Percentiles rank a stretch among this genome's conserved stretches.
These are phyloP conservation scores for Ormia ochracea DNA, from an alignment of 2,888 invertebrate species.

Conservation along the genomic window DNA sequence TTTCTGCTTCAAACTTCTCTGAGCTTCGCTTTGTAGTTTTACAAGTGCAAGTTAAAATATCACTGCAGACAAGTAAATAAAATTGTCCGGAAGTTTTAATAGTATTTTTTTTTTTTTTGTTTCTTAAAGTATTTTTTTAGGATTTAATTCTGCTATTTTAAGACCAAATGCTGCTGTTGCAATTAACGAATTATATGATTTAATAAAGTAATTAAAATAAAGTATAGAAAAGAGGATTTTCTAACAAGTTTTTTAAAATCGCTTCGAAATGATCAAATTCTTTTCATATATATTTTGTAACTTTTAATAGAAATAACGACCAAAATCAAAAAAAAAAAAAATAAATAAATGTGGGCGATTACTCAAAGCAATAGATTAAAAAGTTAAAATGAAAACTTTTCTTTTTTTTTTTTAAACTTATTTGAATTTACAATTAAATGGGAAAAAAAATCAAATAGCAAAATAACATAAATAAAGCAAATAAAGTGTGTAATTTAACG, in stretches of 20 bases:
- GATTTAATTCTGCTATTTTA: not conserved
- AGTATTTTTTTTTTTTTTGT: not conserved
- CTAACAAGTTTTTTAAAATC: slow-evolving; percentile 13
- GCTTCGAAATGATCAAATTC: slow-evolving; percentile 15
- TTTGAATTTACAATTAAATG: no score
- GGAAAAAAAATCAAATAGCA: no score
- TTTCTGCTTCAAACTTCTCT: slow-evolving; percentile 8
- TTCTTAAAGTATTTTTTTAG: not conserved
- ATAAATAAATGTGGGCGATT: not conserved
- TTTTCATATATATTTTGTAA: not conserved
- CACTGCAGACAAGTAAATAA: slow-evolving; percentile 58
- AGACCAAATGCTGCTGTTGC: slow-evolving; percentile 22
- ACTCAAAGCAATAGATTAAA: not conserved
- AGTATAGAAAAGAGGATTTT: slow-evolving; percentile 37
- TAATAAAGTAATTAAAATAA: slow-evolving; percentile 45
- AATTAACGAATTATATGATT: slow-evolving; percentile 54
- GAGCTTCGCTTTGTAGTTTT: slow-evolving; percentile 3
- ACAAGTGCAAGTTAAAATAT: slow-evolving; percentile 55
- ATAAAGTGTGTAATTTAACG: no score
- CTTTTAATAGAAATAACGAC: not conserved
- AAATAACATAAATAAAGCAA: no score
- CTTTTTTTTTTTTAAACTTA: not conserved
- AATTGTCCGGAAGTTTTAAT: slow-evolving; percentile 53
- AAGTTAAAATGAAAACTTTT: not conserved
- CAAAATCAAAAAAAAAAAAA: no score